Evolutionary conservation across 2,113 vertebrate genomes (phyloP), one percentile per base, ranked within the genome.

Genomic region (Sprattus sprattus): DNA sequence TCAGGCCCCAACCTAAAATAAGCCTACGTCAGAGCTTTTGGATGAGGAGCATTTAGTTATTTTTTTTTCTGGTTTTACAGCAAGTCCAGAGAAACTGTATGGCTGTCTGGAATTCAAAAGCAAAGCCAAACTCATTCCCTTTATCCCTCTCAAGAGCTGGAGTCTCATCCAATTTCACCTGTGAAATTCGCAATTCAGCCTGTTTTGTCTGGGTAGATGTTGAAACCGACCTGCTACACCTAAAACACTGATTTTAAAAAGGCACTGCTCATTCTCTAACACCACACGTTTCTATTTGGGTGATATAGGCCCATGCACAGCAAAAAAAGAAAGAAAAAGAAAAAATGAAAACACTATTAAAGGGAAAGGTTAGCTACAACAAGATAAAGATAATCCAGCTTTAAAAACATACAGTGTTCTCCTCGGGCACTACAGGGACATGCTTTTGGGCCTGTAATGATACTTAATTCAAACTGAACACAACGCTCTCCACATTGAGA

Each of bases 121-220:
- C 25, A 39, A 78, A 39, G 39, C 39, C 39, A 39, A 18, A 2
- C 32, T 78, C 11, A 16, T 78, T 78, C 11, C 71, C 32, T 44
- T 78, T 78, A 44, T 13, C 28, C 32, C 87, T 81, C 39, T 64
- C 85, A 88, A 91, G 20, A 90, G 52, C 82, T 82, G 67, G 86
- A 52, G 86, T 85, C 85, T 84, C 15, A 15, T 57, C 87, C 85
- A 88, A 83, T 90, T 92, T 84, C 89, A 45, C 39, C 78, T 82
- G 87, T 85, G 86, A 90, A 91, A 89, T 90, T 86, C 13, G 78
- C 60, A 86, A 82, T 90, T 80, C 85, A 86, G 83, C 28, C 44
- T 81, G 57, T 81, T 85, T 52, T 57, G 57, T 84, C 49, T 88
- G 67, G n/a, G 47, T 32, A 67, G 81, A 84, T 84, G 87, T 54